These are phyloP conservation scores for Oxycera nigricornis DNA, from an alignment of 2,888 invertebrate genomes.

Conservation along the genomic window DNA sequence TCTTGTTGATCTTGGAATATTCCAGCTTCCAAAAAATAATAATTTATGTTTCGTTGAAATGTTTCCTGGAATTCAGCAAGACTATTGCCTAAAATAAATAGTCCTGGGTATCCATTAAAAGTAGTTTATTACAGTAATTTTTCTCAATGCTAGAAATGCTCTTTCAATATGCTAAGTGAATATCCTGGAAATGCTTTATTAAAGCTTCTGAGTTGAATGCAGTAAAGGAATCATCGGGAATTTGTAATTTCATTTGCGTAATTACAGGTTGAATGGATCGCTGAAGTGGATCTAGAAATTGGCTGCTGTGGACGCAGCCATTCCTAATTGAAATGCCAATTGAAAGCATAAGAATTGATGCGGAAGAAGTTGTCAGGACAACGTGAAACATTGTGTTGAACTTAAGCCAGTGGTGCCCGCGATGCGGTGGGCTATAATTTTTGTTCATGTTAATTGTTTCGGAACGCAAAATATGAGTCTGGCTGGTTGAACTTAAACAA, in stretches of 20 bases:
- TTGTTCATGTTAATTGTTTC: neutral
- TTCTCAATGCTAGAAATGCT: neutral
- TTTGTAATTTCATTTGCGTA: conserved; percentile 38
- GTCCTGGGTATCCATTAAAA: neutral
- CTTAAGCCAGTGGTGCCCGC: neutral
- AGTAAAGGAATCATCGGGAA: conserved; percentile 19
- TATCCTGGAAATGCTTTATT: neutral
- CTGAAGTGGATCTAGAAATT: conserved; percentile 14
- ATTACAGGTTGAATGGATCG: conserved; percentile 20
- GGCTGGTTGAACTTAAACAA: too few species aligned
- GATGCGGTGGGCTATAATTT: neutral
- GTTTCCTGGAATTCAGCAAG: too few species aligned
- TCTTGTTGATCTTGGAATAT: too few species aligned
- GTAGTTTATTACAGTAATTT: conserved; percentile 2
- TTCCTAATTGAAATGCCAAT: conserved; percentile 10
- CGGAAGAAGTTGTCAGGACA: neutral
- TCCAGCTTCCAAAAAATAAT: too few species aligned
- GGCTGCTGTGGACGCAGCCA: neutral
- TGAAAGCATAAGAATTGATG: neutral
- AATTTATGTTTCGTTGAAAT: too few species aligned
- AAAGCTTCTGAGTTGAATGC: neutral
- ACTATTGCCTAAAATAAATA: too few species aligned
- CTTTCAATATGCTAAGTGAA: neutral
- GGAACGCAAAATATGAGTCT: neutral
- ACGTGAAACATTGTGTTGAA: neutral